Evolutionary conservation across 2,888 invertebrate species (phyloP).

Genomic region (Bhutanitis thaidina): DNA sequence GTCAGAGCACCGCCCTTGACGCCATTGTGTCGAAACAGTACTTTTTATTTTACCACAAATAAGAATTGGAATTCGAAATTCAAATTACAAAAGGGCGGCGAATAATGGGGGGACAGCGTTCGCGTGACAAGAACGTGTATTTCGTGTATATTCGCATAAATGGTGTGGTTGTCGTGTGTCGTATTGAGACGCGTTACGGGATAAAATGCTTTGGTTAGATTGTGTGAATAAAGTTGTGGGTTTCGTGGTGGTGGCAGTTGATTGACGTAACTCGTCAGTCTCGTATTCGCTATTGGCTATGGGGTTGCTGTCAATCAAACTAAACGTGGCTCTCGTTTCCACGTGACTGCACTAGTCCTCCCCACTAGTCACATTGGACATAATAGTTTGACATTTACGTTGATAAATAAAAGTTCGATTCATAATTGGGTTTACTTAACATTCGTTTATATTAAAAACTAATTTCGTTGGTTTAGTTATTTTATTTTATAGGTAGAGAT

Average conservation of each 20-base stretch:
- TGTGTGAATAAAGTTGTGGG: slow-evolving; percentile 43
- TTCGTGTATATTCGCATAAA: slow-evolving; percentile 51
- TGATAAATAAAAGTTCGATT: too few species aligned
- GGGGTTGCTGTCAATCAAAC: slow-evolving; percentile 90
- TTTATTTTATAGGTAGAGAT: too few species aligned
- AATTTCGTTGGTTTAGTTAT: too few species aligned
- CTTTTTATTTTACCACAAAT: slow-evolving; percentile 77
- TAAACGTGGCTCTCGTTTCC: slow-evolving; percentile 62
- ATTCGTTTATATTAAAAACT: too few species aligned
- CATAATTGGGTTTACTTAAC: too few species aligned
- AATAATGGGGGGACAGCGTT: slow-evolving; percentile 79
- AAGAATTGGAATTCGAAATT: slow-evolving; percentile 80
- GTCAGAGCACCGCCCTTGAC: slow-evolving; percentile 79
- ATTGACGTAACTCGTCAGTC: slow-evolving; percentile 90
- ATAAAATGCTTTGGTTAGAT: slow-evolving; percentile 35
- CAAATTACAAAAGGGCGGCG: slow-evolving; percentile 79
- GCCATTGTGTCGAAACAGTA: slow-evolving; percentile 79
- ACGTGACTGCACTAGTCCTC: slow-evolving; percentile 44
- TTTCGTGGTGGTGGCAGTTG: slow-evolving; percentile 64
- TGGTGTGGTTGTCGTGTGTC: slow-evolving; percentile 36
- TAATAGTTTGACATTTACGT: background rate
- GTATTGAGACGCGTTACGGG: slow-evolving; percentile 41
- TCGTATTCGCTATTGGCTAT: slow-evolving; percentile 87
- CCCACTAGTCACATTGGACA: slow-evolving; percentile 22
- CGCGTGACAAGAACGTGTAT: slow-evolving; percentile 60